Evolutionary conservation across 2,888 invertebrate genomes (phyloP).

Genomic region (Isotomurus palustris): DNA sequence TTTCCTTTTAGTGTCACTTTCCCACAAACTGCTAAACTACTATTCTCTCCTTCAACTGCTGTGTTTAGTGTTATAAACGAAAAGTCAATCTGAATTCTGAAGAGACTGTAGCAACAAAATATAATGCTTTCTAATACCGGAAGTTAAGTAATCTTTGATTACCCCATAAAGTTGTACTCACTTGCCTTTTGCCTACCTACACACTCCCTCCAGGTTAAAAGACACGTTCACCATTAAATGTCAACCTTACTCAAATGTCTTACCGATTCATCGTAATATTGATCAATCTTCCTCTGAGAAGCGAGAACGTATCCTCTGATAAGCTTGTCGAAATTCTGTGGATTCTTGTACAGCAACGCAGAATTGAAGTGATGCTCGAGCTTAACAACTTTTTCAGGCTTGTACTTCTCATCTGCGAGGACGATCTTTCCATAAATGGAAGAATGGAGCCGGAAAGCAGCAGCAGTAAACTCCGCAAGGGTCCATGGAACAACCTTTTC

Average conservation of each 20-base stretch:
- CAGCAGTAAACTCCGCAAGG: slow-evolving; percentile 48
- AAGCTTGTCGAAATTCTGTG: slow-evolving; percentile 37
- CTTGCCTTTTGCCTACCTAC: too few species aligned
- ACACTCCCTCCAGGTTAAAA: too few species aligned
- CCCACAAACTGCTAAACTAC: too few species aligned
- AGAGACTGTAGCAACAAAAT: too few species aligned
- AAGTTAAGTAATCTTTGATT: too few species aligned
- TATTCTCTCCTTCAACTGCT: too few species aligned
- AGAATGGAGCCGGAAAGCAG: slow-evolving; percentile 47
- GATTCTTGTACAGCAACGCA: slow-evolving; percentile 38
- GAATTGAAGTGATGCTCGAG: slow-evolving; percentile 40
- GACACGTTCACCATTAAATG: too few species aligned
- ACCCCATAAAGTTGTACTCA: too few species aligned
- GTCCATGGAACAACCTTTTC: slow-evolving; percentile 47
- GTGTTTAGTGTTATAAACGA: too few species aligned
- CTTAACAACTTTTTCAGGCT: slow-evolving; percentile 24
- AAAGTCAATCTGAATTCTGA: too few species aligned
- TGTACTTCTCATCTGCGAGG: slow-evolving; percentile 39
- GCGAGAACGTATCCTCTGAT: slow-evolving; percentile 35
- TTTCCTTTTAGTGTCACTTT: too few species aligned
- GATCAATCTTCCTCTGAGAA: slow-evolving; percentile 36
- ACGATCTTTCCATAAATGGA: slow-evolving; percentile 40
- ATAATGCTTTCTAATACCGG: too few species aligned
- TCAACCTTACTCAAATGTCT: slow-evolving; percentile 4
- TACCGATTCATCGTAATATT: slow-evolving; percentile 42